Base-by-base conservation (phyloP, 2,113 vertebrate species). In the Cinclus mexicanus region DNA sequence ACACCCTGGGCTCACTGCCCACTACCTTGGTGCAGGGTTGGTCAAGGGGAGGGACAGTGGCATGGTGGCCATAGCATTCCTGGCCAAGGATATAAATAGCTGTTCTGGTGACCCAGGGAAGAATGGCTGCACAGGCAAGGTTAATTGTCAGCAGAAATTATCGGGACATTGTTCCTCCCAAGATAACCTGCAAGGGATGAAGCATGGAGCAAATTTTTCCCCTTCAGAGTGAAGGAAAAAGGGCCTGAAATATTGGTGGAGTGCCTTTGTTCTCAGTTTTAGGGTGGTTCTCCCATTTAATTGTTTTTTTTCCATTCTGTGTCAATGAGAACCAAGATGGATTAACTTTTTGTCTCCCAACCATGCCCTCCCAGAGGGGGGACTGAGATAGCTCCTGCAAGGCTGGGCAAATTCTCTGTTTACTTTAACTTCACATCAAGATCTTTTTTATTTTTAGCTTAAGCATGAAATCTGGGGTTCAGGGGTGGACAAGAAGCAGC, bases 71-170 rank as follows among this genome's bases (percentile, higher is more conserved):
- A 18, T 39, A 64, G 44, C 37, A 37, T 75, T 47, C 28, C 44
- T 42, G 14, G 76, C 37, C 61, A 84, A 68, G 20, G 24, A 23
- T 89, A 92, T 82, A 94, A 96, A 92, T 90, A 95, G 83, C 61
- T 92, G 69, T 53, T 90, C 76, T 78, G 57, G 53, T 96, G 93
- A 95, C 90, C 86, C 83, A 72, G 56, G 29, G 85, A 86, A 92
- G 64, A 93, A 90, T 84, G 60, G 86, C 80, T 88, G 53, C n/a
- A 71, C 14, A 64, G 65, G 21, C 46, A 0, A 92, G 88, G 90
- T 94, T 94, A 96, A 95, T 90, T 97, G 49, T 64, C 57, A 57
- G 72, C 77, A 92, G 56, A 91, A 96, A 87, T 95, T 89, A 96
- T 78, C 72, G 85, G 63, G n/a, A 86, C 76, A 42, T 90, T 95